A percentile compares a stretch with the other conserved stretches of the same genome.
Conservation (phyloP, 2,113 vertebrate genomes). For the Lophius piscatorius region DNA sequence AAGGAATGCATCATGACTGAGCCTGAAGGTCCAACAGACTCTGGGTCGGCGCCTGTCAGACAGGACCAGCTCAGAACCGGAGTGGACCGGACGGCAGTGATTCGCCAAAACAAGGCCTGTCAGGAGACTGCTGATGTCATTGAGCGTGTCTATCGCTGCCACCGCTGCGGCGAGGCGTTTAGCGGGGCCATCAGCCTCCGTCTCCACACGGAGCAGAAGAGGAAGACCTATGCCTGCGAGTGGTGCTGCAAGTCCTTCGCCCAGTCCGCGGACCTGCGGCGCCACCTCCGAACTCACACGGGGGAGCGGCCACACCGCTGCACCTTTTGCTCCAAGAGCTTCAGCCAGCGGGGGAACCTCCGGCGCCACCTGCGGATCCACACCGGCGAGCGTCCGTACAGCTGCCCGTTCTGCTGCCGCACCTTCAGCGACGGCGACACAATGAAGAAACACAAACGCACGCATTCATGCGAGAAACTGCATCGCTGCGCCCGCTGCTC, state of each 20-base stretch:
- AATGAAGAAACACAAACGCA: conserved; percentile 75
- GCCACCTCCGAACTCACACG: conserved; percentile 80
- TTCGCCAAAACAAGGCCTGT: not conserved
- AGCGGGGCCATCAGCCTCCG: conserved; percentile 58
- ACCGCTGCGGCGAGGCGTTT: conserved; percentile 73
- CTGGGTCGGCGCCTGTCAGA: not conserved
- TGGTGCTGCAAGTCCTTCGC: conserved; percentile 81
- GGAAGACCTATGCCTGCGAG: conserved; percentile 74
- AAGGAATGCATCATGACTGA: conserved; percentile 52
- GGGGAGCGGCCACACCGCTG: conserved; percentile 80
- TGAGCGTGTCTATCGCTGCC: conserved; percentile 59
- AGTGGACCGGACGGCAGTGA: not conserved
- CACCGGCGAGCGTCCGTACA: conserved; percentile 77
- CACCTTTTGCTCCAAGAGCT: conserved; percentile 78
- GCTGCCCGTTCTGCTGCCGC: conserved; percentile 71
- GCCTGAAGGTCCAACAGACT: conserved; percentile 9
- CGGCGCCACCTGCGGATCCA: conserved; percentile 76
- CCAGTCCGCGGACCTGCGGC: conserved; percentile 79
- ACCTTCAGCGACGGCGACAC: conserved; percentile 76
- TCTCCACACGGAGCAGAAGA: conserved; percentile 73
- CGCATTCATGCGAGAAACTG: conserved; percentile 65
- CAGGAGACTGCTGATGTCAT: conserved; percentile 10
- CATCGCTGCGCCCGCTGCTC: conserved; percentile 59
- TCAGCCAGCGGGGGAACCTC: conserved; percentile 80
- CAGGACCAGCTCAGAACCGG: not conserved